Percentiles rank a stretch among this genome's conserved stretches.
These are phyloP conservation scores for Cephalophus harveyi DNA, from an alignment of 2,113 vertebrate species.

Conservation along the genomic window DNA sequence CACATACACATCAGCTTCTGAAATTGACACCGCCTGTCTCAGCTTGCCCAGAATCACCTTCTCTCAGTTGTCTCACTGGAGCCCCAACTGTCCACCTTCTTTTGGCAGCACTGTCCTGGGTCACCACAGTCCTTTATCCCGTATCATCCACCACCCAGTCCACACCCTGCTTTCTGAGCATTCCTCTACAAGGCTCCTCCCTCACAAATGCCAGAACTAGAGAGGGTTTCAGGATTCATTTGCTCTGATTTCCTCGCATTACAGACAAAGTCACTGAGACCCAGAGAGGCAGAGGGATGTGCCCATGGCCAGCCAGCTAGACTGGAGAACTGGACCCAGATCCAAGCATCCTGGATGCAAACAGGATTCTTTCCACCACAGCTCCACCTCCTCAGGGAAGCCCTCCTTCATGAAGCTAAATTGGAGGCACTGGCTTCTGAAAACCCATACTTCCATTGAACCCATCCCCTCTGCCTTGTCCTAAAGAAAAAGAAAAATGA, in stretches of 20 bases:
- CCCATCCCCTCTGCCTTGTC: background rate
- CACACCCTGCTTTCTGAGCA: background rate
- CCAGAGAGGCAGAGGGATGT: background rate
- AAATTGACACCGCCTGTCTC: too few relatives aligned
- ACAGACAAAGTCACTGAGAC: background rate
- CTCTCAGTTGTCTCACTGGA: background rate
- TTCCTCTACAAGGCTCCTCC: background rate
- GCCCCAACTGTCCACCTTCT: background rate
- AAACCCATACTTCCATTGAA: background rate
- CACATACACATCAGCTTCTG: background rate
- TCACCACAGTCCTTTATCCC: background rate
- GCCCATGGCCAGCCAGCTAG: background rate
- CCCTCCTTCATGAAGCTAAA: background rate
- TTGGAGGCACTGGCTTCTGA: background rate
- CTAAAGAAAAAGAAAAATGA: background rate
- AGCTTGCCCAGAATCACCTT: background rate
- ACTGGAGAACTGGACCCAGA: background rate
- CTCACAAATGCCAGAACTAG: background rate
- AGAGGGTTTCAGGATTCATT: background rate
- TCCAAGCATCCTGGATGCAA: background rate
- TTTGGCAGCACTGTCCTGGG: rapidly evolving
- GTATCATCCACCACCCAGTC: too few relatives aligned
- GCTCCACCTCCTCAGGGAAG: background rate
- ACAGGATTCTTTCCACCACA: background rate
- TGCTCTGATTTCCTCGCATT: background rate